A percentile compares a stretch with the other conserved stretches of the same genome.
phyloP scores from a whole-genome alignment of 2,888 invertebrate species.

The Pteria penguin region DNA sequence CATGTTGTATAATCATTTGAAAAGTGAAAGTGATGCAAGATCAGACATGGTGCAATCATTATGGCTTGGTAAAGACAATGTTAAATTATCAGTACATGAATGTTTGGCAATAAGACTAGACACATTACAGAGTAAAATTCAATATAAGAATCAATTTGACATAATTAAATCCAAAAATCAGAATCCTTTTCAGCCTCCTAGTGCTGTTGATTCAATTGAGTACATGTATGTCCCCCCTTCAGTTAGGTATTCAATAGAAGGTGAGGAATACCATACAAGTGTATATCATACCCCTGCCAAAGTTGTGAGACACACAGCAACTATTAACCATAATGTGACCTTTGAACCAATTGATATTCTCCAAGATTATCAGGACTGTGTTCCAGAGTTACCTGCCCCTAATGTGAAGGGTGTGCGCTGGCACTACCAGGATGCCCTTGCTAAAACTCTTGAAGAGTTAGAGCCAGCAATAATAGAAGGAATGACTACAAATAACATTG shows the following conservation, averaged over 20 bases:
- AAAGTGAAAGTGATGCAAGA: neutral
- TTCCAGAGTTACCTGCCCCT: conserved; percentile 32
- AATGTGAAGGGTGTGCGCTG: conserved; percentile 34
- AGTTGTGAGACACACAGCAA: neutral
- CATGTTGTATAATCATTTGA: neutral
- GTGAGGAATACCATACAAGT: neutral
- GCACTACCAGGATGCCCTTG: conserved; percentile 20
- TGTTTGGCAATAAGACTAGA: neutral
- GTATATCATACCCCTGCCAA: neutral
- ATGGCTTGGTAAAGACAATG: neutral
- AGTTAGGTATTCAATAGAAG: neutral
- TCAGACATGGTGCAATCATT: neutral
- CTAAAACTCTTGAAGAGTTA: conserved; percentile 24
- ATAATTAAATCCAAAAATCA: neutral
- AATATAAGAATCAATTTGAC: neutral
- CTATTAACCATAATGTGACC: neutral
- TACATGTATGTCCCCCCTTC: neutral
- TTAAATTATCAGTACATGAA: neutral
- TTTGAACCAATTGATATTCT: conserved; percentile 34
- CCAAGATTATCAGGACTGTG: conserved; percentile 4
- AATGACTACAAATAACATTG: conserved; percentile 5
- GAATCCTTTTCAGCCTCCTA: neutral
- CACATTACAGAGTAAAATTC: neutral
- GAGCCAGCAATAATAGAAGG: conserved; percentile 16
- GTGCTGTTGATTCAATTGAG: neutral